These are phyloP conservation scores for Diplazon laetatorius DNA, from an alignment of 2,888 invertebrate species.

Conservation along the genomic window DNA sequence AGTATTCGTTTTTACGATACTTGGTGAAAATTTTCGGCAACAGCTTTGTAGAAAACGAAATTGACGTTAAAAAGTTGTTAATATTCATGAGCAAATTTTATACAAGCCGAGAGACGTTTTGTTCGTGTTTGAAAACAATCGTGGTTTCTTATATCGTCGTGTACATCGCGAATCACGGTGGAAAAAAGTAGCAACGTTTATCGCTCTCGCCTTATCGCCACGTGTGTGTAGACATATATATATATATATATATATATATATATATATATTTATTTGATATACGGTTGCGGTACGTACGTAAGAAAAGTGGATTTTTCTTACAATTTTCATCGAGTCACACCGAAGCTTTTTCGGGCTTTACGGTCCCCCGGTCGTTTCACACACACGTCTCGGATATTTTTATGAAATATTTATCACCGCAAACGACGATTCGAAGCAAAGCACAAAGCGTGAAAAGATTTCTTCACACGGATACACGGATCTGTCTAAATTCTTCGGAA, in stretches of 20 bases:
- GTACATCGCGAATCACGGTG: no score
- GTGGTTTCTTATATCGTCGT: no score
- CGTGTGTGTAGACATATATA: no score
- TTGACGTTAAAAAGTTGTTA: background rate
- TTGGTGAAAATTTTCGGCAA: no score
- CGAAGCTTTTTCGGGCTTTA: constrained; percentile 62
- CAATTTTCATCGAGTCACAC: constrained; percentile 74
- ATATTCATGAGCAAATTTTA: background rate
- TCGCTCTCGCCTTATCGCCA: no score
- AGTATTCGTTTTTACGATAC: background rate
- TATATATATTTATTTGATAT: no score
- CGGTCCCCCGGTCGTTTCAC: constrained; percentile 51
- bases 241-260: no score
- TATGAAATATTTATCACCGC: constrained; percentile 50
- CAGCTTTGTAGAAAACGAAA: background rate
- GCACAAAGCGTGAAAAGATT: background rate
- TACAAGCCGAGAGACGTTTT: no score
- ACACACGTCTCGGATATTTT: constrained; percentile 69
- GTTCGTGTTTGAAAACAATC: no score
- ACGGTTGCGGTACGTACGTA: background rate
- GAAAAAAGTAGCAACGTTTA: no score
- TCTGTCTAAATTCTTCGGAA: constrained; percentile 14
- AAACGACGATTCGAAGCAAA: background rate
- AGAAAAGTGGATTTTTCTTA: constrained; percentile 65
- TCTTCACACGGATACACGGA: background rate